Conservation (phyloP, 1,140 invertebrate species). For the Trichonephila clavipes region DNA sequence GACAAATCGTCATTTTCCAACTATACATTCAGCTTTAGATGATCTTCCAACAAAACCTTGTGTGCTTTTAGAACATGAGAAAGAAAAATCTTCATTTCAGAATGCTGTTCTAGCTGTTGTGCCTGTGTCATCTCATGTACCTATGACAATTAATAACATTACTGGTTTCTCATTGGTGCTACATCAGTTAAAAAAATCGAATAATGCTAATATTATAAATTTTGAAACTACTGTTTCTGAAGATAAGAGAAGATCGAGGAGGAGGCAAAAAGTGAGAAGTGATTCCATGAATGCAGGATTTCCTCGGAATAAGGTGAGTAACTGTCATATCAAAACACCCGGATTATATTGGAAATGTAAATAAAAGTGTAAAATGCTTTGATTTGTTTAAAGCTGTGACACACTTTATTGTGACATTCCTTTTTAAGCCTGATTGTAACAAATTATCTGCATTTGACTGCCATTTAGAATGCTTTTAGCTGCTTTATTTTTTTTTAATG, state of each 20-base stretch:
- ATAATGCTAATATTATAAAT: slow-evolving; percentile 14
- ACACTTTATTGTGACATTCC: neutral
- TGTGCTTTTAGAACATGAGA: slow-evolving; percentile 57
- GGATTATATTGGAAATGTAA: slow-evolving; percentile 43
- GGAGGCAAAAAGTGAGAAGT: slow-evolving; percentile 68
- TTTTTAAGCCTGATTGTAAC: neutral
- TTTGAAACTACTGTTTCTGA: slow-evolving; percentile 15
- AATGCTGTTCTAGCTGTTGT: slow-evolving; percentile 64
- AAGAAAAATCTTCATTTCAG: slow-evolving; percentile 35
- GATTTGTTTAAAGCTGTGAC: neutral
- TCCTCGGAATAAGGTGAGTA: slow-evolving; percentile 62
- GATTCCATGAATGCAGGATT: slow-evolving; percentile 63
- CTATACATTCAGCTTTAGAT: slow-evolving; percentile 71
- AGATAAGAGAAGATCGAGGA: slow-evolving; percentile 60
- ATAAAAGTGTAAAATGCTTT: neutral
- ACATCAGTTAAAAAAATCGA: slow-evolving; percentile 40
- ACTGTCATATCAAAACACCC: slow-evolving; percentile 18
- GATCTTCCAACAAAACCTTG: slow-evolving; percentile 73
- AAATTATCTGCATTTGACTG: slow-evolving; percentile 27
- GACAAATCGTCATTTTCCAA: slow-evolving; percentile 73
- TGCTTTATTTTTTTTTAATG: neutral
- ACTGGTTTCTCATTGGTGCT: slow-evolving; percentile 61
- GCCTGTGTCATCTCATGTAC: slow-evolving; percentile 45
- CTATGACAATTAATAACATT: slow-evolving; percentile 41
- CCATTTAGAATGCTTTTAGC: neutral